Conservation (phyloP, 2,888 invertebrate genomes). For the Cataglyphis cursor region DNA sequence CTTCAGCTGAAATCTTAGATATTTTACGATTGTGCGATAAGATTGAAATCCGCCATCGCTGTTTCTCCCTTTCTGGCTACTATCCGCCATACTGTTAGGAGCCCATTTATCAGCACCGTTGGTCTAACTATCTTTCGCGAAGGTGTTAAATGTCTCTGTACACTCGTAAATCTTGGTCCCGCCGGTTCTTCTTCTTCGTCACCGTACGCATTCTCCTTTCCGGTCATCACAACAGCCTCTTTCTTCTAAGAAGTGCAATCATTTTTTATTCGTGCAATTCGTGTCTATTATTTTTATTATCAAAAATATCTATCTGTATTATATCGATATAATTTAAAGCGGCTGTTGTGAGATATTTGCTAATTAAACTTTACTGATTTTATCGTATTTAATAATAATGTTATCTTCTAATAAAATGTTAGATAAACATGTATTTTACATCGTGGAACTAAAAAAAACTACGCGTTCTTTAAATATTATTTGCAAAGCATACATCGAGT, state of each 20-base stretch:
- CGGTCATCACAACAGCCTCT: constrained; percentile 58
- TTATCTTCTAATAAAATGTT: constrained; percentile 10
- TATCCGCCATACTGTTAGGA: constrained; percentile 82
- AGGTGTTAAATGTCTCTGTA: constrained; percentile 82
- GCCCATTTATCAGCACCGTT: constrained; percentile 82
- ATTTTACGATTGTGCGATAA: constrained; percentile 19
- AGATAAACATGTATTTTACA: constrained; percentile 10
- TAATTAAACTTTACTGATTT: neutral
- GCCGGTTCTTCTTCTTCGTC: constrained; percentile 71
- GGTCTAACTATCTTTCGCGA: constrained; percentile 82
- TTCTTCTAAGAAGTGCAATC: constrained; percentile 64
- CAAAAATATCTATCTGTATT: neutral
- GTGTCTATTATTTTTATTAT: constrained; percentile 6
- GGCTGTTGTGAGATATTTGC: neutral
- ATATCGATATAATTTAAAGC: neutral
- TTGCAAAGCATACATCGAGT: constrained; percentile 19
- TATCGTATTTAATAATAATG: neutral
- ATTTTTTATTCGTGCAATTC: constrained; percentile 16
- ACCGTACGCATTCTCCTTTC: constrained; percentile 58
- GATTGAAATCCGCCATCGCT: constrained; percentile 70
- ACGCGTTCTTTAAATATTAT: constrained; percentile 28
- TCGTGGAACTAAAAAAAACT: neutral
- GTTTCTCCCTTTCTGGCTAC: constrained; percentile 65
- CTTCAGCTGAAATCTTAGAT: neutral
- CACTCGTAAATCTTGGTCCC: constrained; percentile 83